Percentiles rank a stretch among this genome's conserved stretches.
Evolutionary conservation across 2,888 invertebrate genomes (phyloP).

Genomic region (Scaptomyza cyrtandrae): DNA sequence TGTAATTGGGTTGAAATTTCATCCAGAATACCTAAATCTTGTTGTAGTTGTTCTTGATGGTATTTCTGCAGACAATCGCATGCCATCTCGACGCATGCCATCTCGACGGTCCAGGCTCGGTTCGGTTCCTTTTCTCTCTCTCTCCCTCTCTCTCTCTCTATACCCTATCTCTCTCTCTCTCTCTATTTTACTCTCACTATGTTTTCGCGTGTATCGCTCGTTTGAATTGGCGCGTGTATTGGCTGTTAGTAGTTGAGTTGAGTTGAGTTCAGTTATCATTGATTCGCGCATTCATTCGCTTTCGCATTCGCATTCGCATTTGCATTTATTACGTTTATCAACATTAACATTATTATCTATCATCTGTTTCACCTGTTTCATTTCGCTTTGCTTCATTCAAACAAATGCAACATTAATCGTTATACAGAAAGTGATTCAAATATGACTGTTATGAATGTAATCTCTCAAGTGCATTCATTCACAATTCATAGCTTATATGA

Average conservation of each 20-base stretch:
- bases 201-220: conserved; percentile 34
- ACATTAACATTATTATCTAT: conserved; percentile 30
- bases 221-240: conserved; percentile 67
- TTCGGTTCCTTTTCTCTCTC: conserved; percentile 30
- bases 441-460: background rate
- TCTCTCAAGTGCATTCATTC: background rate
- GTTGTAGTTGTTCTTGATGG: background rate
- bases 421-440: background rate
- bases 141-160: background rate
- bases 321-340: conserved; percentile 35
- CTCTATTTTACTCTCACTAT: conserved; percentile 21
- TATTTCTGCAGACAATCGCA: too few relatives aligned
- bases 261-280: conserved; percentile 56
- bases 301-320: too few relatives aligned
- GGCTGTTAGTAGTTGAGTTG: conserved; percentile 61
- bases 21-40: background rate
- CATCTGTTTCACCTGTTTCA: conserved; percentile 37
- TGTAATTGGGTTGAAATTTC: conserved; percentile 1
- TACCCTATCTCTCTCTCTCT: background rate
- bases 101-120: conserved; percentile 30
- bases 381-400: conserved; percentile 55
- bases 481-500: background rate
- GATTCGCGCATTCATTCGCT: conserved; percentile 40
- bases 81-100: background rate
- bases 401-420: conserved; percentile 23